These are phyloP conservation scores for Siniperca knerii DNA, from an alignment of 2,113 vertebrate species.

Conservation along the genomic window DNA sequence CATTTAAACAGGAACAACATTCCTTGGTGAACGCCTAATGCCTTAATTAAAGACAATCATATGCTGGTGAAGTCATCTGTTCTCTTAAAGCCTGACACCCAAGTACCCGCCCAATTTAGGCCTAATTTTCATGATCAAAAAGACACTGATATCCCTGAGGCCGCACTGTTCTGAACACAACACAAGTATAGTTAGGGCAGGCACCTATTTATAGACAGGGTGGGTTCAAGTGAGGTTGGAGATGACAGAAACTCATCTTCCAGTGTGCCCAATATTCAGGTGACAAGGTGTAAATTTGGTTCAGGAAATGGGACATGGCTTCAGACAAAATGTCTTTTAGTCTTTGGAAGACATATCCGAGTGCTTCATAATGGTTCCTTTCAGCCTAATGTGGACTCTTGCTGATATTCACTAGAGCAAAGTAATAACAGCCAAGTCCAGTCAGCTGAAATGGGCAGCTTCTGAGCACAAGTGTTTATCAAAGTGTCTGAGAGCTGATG, in stretches of 20 bases:
- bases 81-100: not conserved
- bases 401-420: slow-evolving; percentile 28
- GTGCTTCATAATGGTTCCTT: not conserved
- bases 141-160: not conserved
- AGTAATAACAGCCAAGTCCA: slow-evolving; percentile 13
- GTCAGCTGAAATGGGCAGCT: slow-evolving; percentile 47
- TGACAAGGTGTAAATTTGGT: not conserved
- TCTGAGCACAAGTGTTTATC: slow-evolving; percentile 59
- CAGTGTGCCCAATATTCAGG: not conserved
- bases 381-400: slow-evolving; percentile 10
- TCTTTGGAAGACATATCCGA: not conserved
- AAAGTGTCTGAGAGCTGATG: slow-evolving; percentile 69
- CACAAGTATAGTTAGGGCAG: not conserved
- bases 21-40: not conserved
- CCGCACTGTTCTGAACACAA: not conserved
- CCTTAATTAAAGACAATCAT: not conserved
- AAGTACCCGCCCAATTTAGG: not conserved
- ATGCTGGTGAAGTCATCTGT: not conserved
- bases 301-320: not conserved
- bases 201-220: not conserved
- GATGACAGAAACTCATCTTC: not conserved
- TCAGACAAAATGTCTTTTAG: not conserved
- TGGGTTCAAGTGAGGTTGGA: not conserved
- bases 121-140: slow-evolving; percentile 1
- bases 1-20: slow-evolving; percentile 16